Base-by-base conservation (phyloP, 2,888 invertebrate species). In the Drosophila maculinotata region DNA sequence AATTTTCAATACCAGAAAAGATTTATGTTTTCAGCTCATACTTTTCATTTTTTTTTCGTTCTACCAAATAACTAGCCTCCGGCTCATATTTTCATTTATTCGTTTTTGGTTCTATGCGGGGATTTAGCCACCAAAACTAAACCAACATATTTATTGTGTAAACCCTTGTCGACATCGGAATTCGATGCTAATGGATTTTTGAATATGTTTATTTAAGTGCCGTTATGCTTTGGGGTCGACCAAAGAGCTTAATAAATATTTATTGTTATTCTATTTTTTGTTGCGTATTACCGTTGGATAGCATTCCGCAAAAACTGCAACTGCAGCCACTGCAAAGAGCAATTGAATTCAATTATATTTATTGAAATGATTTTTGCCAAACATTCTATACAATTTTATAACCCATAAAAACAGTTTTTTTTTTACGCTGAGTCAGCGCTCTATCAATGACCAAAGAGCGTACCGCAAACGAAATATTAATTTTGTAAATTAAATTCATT, bases 241-340 rank as follows among this genome's bases (percentile, higher is more conserved):
- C 53, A 35, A 26, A 52, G 48, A 47, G 76, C 68, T 75, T 68
- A 58, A 81, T 87, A 78, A 87, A 81, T 85, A 71, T 87, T 84
- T 87, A 85, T 85, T 71, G 69, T 62, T 80, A 64, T 69, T 51
- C 30, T 20, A 45, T 8, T 31, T 45, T 31, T 41, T 35, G 47
- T 48, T 36, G 38, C 17, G 9, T 33, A n/a, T 48, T 30, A 31
- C 12, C 35, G 8, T 14, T 44, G 14, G 28, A 10, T 41, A 6
- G 0, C 12, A 20, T 44, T 12, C 4, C 14, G 25, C 20, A 47
- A 38, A 44, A 33, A 39, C 17, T 26, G 8, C 20, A 26, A 35
- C 12, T 65, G 49, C 36, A 30, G 4, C 26, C 17, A 26, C 30
- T 28, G 31, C 36, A 56, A 58, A 62, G 67, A 47, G 28, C 64